Conservation (phyloP, 2,113 vertebrate genomes). For the Catharus bicknelli region DNA sequence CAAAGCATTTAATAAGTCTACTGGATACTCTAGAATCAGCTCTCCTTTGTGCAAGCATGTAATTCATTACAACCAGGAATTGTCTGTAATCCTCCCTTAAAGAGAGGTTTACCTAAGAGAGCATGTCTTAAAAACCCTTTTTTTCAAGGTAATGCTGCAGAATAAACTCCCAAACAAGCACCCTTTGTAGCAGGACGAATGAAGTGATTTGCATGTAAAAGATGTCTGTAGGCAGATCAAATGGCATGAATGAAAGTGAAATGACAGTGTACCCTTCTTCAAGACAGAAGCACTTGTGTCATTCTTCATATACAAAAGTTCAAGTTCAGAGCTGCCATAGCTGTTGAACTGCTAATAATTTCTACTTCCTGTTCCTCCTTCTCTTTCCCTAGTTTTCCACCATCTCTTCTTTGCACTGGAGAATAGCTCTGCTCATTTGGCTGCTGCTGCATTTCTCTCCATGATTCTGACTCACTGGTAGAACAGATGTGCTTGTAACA, state of each 20-base stretch:
- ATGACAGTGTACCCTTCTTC: background rate
- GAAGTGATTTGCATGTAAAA: background rate
- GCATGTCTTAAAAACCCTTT: accelerated
- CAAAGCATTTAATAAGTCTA: background rate
- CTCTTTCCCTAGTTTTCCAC: background rate
- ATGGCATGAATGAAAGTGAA: background rate
- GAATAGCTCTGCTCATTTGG: background rate
- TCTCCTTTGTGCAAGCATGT: background rate
- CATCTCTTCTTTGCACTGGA: background rate
- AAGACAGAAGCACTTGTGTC: background rate
- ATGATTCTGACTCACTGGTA: background rate
- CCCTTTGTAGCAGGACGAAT: background rate
- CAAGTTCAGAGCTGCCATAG: background rate
- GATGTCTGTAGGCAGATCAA: background rate
- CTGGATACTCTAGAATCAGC: background rate
- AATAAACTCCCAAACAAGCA: background rate
- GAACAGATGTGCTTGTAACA: background rate
- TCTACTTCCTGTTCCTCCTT: background rate
- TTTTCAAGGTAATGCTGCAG: background rate
- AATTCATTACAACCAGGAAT: background rate
- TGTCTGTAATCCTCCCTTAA: background rate
- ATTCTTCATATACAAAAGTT: background rate
- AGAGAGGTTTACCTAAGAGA: background rate
- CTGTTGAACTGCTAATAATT: background rate
- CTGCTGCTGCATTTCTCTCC: background rate